Percentiles rank a stretch among this genome's conserved stretches.
Evolutionary conservation across 2,888 invertebrate species (phyloP).

Genomic region (Callyntrura guangdongensis): DNA sequence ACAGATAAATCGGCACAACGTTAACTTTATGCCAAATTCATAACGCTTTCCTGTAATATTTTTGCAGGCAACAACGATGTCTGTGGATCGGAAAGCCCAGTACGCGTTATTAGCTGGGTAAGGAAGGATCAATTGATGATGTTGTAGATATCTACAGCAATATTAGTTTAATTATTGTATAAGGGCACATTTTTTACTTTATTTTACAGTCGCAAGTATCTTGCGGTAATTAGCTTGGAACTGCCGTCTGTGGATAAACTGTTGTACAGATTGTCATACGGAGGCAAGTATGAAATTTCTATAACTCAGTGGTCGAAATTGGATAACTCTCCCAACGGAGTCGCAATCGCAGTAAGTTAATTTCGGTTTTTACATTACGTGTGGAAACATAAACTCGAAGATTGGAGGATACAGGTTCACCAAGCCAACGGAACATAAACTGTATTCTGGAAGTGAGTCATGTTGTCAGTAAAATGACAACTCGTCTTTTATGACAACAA

Average conservation of each 20-base stretch:
- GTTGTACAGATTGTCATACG: conserved; percentile 92
- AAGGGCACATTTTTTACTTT: too few species aligned
- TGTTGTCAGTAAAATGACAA: too few species aligned
- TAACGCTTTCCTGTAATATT: too few species aligned
- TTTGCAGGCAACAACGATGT: conserved; percentile 95
- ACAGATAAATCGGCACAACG: too few species aligned
- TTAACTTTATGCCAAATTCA: too few species aligned
- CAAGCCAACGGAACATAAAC: too few species aligned
- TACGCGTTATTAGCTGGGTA: conserved; percentile 95
- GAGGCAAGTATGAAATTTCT: conserved; percentile 97
- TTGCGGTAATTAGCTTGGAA: conserved; percentile 93
- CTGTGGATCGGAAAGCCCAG: conserved; percentile 94
- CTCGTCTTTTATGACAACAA: too few species aligned
- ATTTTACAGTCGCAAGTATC: conserved; percentile 89
- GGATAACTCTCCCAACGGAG: conserved; percentile 87
- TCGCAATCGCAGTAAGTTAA: conserved; percentile 93
- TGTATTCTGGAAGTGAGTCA: too few species aligned
- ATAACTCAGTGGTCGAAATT: conserved; percentile 92
- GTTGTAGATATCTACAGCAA: too few species aligned
- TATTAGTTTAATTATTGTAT: too few species aligned
- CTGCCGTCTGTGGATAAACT: conserved; percentile 88
- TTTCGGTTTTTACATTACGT: neutral
- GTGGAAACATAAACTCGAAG: neutral
- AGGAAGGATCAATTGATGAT: too few species aligned
- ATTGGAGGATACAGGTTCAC: too few species aligned